A percentile compares a stretch with the other conserved stretches of the same genome.
phyloP scores from a whole-genome alignment of 2,888 invertebrate species.

The Xylocampa areola region DNA sequence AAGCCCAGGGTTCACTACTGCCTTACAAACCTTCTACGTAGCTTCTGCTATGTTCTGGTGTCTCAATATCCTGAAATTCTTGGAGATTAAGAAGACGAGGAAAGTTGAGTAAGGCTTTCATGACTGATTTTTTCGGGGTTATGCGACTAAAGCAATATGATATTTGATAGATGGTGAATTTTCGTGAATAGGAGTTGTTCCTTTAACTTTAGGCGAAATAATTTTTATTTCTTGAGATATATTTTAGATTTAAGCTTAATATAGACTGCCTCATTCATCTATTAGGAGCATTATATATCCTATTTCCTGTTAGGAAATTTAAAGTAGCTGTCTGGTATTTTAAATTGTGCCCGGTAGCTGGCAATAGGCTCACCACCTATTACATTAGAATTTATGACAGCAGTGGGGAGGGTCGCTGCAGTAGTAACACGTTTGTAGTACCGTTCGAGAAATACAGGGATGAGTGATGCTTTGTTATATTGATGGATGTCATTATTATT shows the following conservation, averaged over 20 bases:
- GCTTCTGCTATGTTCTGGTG: conserved; percentile 91
- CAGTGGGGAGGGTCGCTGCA: too few species aligned
- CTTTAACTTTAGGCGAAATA: background rate
- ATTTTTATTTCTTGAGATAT: background rate
- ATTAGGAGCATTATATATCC: background rate
- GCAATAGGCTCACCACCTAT: too few species aligned
- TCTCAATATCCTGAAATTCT: conserved; percentile 89
- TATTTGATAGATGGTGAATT: conserved; percentile 10
- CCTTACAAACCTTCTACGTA: conserved; percentile 89
- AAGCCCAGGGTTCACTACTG: conserved; percentile 77
- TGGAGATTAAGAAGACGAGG: conserved; percentile 87
- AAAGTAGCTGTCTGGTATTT: too few species aligned
- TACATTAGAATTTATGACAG: too few species aligned
- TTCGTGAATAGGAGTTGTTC: background rate
- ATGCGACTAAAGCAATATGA: conserved; percentile 14
- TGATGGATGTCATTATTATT: too few species aligned
- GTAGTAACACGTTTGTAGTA: too few species aligned
- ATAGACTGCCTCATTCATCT: too few species aligned
- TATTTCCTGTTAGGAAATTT: too few species aligned
- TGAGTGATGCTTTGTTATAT: too few species aligned
- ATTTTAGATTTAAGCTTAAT: too few species aligned
- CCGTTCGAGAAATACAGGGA: too few species aligned
- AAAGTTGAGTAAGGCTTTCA: conserved; percentile 41
- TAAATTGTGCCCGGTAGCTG: too few species aligned
- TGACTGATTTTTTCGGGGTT: conserved; percentile 37